A percentile compares a stretch with the other conserved stretches of the same genome.
phyloP scores from a whole-genome alignment of 2,113 vertebrate species.

The Burhinus oedicnemus region DNA sequence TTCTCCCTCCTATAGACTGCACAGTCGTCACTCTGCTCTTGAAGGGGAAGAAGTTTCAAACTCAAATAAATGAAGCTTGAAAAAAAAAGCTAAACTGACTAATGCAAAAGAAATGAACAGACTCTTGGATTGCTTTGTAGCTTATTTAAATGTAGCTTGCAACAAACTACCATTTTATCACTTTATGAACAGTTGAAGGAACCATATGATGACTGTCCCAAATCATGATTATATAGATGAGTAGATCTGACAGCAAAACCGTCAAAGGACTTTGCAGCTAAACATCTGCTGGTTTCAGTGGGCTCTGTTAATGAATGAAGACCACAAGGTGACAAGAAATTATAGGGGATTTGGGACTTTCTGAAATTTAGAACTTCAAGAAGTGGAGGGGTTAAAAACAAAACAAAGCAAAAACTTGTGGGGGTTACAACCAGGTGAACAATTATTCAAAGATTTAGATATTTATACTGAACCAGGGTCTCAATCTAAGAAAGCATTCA shows the following conservation, averaged over 20 bases:
- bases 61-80: not conserved
- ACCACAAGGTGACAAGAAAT: not conserved
- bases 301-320: not conserved
- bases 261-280: not conserved
- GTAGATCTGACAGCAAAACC: not conserved
- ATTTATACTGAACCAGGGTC: not conserved
- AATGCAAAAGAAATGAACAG: not conserved
- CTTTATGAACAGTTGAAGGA: not conserved
- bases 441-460: not conserved
- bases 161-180: not conserved
- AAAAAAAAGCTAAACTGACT: not conserved
- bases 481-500: not conserved
- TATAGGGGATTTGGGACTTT: not conserved
- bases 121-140: not conserved
- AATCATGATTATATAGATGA: not conserved
- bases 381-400: not conserved
- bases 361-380: not conserved
- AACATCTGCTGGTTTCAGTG: not conserved
- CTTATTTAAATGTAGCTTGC: not conserved
- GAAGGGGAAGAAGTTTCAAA: not conserved
- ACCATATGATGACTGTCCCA: not conserved
- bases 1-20: not conserved
- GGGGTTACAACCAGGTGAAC: not conserved
- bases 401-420: not conserved
- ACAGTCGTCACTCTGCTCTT: not conserved